Evolutionary conservation across 1,140 invertebrate genomes (phyloP), one percentile per base, ranked within the genome.

Genomic region (Hesperophylax magnus): DNA sequence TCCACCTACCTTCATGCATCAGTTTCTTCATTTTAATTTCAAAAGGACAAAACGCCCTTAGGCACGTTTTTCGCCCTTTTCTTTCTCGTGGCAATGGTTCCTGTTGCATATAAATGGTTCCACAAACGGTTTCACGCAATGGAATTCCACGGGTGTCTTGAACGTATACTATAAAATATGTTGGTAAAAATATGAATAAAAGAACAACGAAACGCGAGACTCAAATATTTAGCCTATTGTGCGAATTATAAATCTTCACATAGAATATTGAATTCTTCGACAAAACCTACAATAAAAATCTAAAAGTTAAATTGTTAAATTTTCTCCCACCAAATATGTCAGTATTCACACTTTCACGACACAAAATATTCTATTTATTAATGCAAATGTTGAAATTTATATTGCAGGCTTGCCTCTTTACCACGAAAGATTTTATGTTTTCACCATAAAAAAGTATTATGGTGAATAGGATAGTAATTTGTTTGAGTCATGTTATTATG

Each of bases 1-100:
- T 22, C 18, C 47, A 54, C 52, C 47, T 75, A 71, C 72, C 58
- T 77, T 69, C 65, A 54, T 81, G 60, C 65, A 39, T 75, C 65
- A 63, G 9, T 27, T 77, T n/a, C 82, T 80, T 80, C 74, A 80
- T 83, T 83, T 78, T 78, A 83, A 78, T 80, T 83, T 75, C 27
- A 83, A 80, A 74, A 27, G 56, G 77, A 80, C 34, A 74, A 78
- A 54, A 71, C 54, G 27, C 22, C 72, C 69, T 15, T 27, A 52
- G 78, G 81, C 63, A 79, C 60, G 71, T 79, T 58, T 76, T 22
- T 9, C 63, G 60, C 47, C 58, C 54, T 63, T 52, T 82, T 53
- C 60, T 76, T 69, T 76, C 58, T n/a, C 54, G 63, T 34, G 34
- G 24, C 67, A 7, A 22, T 27, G 67, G 69, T 75, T 81, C 53